phyloP scores from a whole-genome alignment of 2,113 vertebrate genomes.

The Lethenteron camtschaticum region DNA sequence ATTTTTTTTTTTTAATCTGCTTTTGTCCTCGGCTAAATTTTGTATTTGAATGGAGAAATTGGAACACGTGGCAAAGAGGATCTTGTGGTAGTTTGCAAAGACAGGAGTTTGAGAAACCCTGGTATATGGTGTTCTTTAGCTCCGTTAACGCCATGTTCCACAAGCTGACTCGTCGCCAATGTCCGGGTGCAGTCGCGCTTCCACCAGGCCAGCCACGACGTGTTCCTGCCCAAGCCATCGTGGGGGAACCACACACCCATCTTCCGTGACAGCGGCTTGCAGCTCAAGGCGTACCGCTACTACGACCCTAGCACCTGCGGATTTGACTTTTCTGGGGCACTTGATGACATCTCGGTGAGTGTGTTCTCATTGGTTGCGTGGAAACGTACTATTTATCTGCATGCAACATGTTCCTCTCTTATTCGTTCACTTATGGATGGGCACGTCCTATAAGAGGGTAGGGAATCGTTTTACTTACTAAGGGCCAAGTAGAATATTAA shows the following conservation, averaged over 20 bases:
- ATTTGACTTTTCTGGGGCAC: conserved; percentile 66
- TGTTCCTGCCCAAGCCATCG: conserved; percentile 75
- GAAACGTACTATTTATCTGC: background rate
- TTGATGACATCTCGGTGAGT: conserved; percentile 85
- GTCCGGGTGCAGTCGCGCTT: conserved; percentile 44
- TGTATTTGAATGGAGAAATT: too few relatives aligned
- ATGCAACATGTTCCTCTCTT: too few relatives aligned
- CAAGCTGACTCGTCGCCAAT: too few relatives aligned
- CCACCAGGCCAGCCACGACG: conserved; percentile 44
- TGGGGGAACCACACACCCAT: conserved; percentile 98
- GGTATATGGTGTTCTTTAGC: background rate
- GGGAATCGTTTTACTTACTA: too few relatives aligned
- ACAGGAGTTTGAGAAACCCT: background rate
- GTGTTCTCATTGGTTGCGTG: conserved; percentile 15
- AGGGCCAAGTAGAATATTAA: too few relatives aligned
- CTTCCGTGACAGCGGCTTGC: conserved; percentile 78
- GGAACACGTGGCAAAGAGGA: too few relatives aligned
- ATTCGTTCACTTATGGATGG: too few relatives aligned
- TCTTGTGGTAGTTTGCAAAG: background rate
- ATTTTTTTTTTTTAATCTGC: too few relatives aligned
- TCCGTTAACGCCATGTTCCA: too few relatives aligned
- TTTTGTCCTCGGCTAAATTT: too few relatives aligned
- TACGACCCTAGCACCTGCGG: conserved; percentile 77
- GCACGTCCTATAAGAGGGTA: too few relatives aligned
- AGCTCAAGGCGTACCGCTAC: conserved; percentile 68